Conservation (phyloP, 2,797 vertebrate genomes). For the Neoniphon sammara region DNA sequence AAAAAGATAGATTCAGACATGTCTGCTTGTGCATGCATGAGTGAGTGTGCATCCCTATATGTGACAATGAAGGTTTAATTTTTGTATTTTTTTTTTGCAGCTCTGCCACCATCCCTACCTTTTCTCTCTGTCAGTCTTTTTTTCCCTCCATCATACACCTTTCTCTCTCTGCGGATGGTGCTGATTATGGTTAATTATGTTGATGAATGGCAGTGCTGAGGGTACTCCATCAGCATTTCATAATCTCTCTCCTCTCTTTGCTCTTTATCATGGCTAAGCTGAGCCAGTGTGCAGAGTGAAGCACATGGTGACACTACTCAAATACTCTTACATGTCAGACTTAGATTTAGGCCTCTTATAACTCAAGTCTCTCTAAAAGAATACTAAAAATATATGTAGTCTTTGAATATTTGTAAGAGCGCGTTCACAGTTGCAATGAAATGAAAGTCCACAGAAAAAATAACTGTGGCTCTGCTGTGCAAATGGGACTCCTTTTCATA, state of each 20-base stretch:
- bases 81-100: slow-evolving; percentile 29
- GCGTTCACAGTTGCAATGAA: background rate
- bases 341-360: slow-evolving; percentile 27
- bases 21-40: background rate
- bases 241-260: slow-evolving; percentile 69
- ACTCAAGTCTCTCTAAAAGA: slow-evolving; percentile 4
- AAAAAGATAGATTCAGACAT: slow-evolving; percentile 25
- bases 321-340: slow-evolving; percentile 22
- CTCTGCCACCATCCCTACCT: slow-evolving; percentile 40
- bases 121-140: slow-evolving; percentile 33
- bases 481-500: background rate
- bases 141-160: slow-evolving; percentile 41
- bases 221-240: slow-evolving; percentile 80
- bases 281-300: slow-evolving; percentile 41
- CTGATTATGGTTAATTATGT: slow-evolving; percentile 84
- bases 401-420: slow-evolving; percentile 8
- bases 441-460: background rate
- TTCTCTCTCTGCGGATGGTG: slow-evolving; percentile 68
- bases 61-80: slow-evolving; percentile 16
- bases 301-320: slow-evolving; percentile 30
- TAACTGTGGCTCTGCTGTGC: background rate
- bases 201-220: slow-evolving; percentile 81
- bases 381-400: background rate
- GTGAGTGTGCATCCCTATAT: background rate
- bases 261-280: slow-evolving; percentile 64